phyloP scores from a whole-genome alignment of 2,888 invertebrate genomes.

The Iphiclides podalirius region DNA sequence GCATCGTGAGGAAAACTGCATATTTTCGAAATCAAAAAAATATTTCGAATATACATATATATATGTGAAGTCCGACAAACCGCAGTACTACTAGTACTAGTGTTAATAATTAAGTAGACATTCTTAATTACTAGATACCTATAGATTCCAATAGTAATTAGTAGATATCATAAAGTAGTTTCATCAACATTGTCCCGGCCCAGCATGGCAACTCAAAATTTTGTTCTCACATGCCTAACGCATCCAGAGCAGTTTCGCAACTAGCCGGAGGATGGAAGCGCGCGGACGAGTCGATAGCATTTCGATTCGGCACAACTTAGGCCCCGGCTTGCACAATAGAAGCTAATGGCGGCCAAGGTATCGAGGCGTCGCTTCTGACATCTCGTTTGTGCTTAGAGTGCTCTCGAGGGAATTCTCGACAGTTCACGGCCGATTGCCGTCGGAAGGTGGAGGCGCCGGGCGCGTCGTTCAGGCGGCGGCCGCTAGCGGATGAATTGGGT shows the following conservation, averaged over 20 bases:
- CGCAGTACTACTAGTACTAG: too few relatives aligned
- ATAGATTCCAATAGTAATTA: too few relatives aligned
- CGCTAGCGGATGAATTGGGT: conserved; percentile 12
- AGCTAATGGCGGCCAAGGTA: conserved; percentile 70
- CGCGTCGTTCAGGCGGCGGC: background rate
- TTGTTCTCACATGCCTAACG: too few relatives aligned
- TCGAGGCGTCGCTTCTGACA: conserved; percentile 42
- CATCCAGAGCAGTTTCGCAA: conserved; percentile 47
- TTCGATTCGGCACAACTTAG: conserved; percentile 61
- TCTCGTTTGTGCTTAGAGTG: conserved; percentile 40
- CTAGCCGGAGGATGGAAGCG: conserved; percentile 28
- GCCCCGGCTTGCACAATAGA: conserved; percentile 51
- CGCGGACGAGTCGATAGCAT: conserved; percentile 49
- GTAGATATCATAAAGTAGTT: background rate
- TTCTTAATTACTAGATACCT: too few relatives aligned
- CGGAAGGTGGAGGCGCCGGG: conserved; percentile 1
- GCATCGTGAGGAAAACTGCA: too few relatives aligned
- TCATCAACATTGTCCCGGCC: too few relatives aligned
- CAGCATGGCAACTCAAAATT: too few relatives aligned
- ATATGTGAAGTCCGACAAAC: too few relatives aligned
- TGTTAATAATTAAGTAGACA: too few relatives aligned
- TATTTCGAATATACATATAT: too few relatives aligned
- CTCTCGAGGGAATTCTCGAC: conserved; percentile 6
- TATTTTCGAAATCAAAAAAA: too few relatives aligned
- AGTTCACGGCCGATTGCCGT: conserved; percentile 7